These are phyloP conservation scores for Acronicta aceris DNA, from an alignment of 2,888 invertebrate species.

Conservation along the genomic window DNA sequence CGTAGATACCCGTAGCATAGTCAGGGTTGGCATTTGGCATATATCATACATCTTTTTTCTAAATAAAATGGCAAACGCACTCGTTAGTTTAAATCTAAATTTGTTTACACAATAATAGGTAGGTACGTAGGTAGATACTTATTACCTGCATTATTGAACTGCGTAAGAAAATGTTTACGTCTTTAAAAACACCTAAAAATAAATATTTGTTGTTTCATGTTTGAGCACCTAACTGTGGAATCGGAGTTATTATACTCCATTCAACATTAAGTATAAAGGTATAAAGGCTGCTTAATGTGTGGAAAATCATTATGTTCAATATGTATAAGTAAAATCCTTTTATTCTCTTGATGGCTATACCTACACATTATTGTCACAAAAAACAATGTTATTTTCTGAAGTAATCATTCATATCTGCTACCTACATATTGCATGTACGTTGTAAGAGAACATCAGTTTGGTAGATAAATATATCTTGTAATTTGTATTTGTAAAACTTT, in stretches of 20 bases:
- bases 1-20: no score
- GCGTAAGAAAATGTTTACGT: slow-evolving; percentile 19
- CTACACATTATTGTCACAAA: not conserved
- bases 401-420: slow-evolving; percentile 1
- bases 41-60: no score
- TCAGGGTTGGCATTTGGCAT: no score
- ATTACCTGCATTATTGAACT: not conserved
- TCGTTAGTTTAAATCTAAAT: not conserved
- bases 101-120: slow-evolving; percentile 14
- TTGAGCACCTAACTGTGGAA: slow-evolving; percentile 33
- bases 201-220: slow-evolving; percentile 18
- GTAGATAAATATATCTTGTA: not conserved
- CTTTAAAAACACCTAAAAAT: slow-evolving; percentile 15
- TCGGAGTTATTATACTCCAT: slow-evolving; percentile 28
- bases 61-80: no score
- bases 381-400: not conserved
- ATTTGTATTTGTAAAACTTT: slow-evolving; percentile 5
- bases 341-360: not conserved
- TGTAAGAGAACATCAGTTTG: no score
- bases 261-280: slow-evolving; percentile 31
- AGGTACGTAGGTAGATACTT: not conserved
- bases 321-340: not conserved
- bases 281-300: not conserved
- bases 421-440: not conserved
- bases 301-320: slow-evolving; percentile 13